Base-by-base conservation (phyloP, 2,888 invertebrate genomes). In the Asteroscopus sphinx region DNA sequence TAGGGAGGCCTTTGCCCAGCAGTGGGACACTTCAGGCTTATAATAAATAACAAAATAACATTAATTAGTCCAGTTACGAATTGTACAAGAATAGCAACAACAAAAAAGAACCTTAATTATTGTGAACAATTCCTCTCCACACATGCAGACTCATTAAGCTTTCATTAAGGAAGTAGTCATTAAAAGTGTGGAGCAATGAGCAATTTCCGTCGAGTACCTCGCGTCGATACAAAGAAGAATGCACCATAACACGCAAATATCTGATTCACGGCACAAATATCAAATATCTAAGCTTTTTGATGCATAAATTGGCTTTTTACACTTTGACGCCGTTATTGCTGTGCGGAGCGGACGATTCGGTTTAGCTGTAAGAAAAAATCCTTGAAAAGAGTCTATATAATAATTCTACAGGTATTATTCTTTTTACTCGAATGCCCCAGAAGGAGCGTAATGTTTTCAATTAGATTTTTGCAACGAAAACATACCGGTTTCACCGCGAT, bases 161-260 rank as follows among this genome's bases (percentile, higher is more conserved):
- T 87, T 87, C 88, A 91, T 90, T 85, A 87, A 78, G 89, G 89
- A 90, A 87, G 83, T 80, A 76, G 78, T 87, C 85, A 90, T 92
- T 92, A 92, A 89, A 90, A 87, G 85, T 83, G 86, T 82, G 83
- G 80, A 81, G 87, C 89, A 92, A 92, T 82, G 88, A 90, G 89
- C 83, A 82, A 86, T 90, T 91, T 93, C 92, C 93, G 90, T 64
- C 76, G 77, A 72, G 73, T 73, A 64, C 72, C 65, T 67, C 63
- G 57, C 76, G 67, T 77, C 77, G 74, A 74, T 78, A 62, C 49
- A 60, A 51, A 72, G 61, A 68, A 68, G 68, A 69, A 72, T 70
- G 73, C 64, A 66, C 54, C 45, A 71, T 39, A 70, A 54, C 78
- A 79, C 73, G 80, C 75, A 44, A 73, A 70, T 64, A 62, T 72